A percentile compares a stretch with the other conserved stretches of the same genome.
Conservation (phyloP, 2,113 vertebrate genomes). For the Sinocyclocheilus maitianheensis region DNA sequence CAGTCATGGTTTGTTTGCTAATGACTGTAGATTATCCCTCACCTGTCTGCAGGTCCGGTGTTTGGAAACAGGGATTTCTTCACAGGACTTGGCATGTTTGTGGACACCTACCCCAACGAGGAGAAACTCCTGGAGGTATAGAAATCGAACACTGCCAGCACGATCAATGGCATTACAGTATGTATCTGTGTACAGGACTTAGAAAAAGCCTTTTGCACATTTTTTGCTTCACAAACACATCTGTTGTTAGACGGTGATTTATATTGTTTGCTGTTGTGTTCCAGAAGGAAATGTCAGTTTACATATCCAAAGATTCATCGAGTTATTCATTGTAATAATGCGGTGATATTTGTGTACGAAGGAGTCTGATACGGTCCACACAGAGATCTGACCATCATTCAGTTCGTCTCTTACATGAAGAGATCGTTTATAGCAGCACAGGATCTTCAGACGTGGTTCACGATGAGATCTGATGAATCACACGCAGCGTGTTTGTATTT, state of each 20-base stretch:
- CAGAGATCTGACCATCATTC: no score
- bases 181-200: no score
- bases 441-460: no score
- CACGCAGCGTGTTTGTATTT: no score
- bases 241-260: no score
- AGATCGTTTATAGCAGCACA: no score
- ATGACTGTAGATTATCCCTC: slow-evolving; percentile 20
- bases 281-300: not conserved
- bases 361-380: no score
- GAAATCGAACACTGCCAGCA: not conserved
- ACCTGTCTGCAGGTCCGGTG: slow-evolving; percentile 81
- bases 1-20: not conserved
- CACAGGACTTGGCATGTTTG: slow-evolving; percentile 91
- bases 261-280: not conserved
- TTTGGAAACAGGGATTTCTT: slow-evolving; percentile 97
- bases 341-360: not conserved
- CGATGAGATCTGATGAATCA: no score
- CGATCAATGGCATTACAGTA: not conserved
- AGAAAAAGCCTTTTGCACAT: no score
- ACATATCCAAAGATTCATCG: not conserved
- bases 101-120: slow-evolving; percentile 98
- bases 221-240: no score
- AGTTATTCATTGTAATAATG: not conserved
- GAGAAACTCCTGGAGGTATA: slow-evolving; percentile 96
- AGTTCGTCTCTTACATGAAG: no score